Evolutionary conservation across 2,797 vertebrate species (phyloP).

Genomic region (Pseudochirops cupreus): DNA sequence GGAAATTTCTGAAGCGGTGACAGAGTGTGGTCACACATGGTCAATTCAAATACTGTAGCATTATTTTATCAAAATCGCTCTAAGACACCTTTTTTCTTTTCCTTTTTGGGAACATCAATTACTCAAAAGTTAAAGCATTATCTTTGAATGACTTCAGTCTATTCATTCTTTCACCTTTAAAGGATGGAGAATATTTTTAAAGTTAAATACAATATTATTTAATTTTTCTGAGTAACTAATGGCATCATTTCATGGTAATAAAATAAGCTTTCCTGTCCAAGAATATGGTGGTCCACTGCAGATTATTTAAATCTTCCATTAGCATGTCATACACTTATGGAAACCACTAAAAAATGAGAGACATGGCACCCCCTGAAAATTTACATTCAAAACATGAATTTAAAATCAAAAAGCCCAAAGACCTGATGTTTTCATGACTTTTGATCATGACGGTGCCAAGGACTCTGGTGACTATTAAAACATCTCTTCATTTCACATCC

Average conservation of each 20-base stretch:
- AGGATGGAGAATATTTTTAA: slow-evolving; percentile 17
- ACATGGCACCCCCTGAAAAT: neutral
- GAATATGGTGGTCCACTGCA: neutral
- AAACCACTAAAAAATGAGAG: neutral
- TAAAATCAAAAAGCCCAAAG: slow-evolving; percentile 1
- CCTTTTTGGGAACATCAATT: slow-evolving; percentile 5
- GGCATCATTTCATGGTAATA: neutral
- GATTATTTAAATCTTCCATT: neutral
- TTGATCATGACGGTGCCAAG: neutral
- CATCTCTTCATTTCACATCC: neutral
- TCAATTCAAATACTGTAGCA: slow-evolving; percentile 35
- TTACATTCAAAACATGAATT: slow-evolving; percentile 23
- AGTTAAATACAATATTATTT: slow-evolving; percentile 42
- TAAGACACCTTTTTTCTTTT: slow-evolving; percentile 26
- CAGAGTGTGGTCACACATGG: slow-evolving; percentile 24
- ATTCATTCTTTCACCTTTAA: slow-evolving; percentile 27
- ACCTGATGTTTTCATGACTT: neutral
- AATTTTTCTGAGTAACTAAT: slow-evolving; percentile 31
- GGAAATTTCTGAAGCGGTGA: slow-evolving; percentile 36
- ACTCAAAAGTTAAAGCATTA: slow-evolving; percentile 51
- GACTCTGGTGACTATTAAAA: neutral
- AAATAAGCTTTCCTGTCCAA: neutral
- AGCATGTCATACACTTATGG: slow-evolving; percentile 29
- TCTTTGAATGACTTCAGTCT: neutral
- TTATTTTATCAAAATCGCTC: slow-evolving; percentile 5